Conservation (phyloP, 2,797 vertebrate species). For the Ambastaia sidthimunki region DNA sequence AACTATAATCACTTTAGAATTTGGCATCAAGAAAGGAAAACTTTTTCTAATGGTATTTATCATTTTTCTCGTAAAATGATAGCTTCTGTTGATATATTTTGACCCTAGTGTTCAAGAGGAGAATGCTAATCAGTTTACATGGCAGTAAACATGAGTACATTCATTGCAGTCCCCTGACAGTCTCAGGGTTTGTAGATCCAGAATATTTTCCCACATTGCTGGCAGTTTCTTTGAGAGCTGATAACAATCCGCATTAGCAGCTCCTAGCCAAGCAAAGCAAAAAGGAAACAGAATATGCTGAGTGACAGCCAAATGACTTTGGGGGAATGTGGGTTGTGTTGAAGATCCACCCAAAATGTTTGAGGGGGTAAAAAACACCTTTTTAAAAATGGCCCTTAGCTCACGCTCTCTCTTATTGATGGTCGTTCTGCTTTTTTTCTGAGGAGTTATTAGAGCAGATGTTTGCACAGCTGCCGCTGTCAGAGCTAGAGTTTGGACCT, state of each 20-base stretch:
- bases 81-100: not conserved
- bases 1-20: no score
- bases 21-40: no score
- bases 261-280: slow-evolving; percentile 70
- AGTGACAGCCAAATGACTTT: slow-evolving; percentile 62
- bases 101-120: not conserved
- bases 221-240: slow-evolving; percentile 66
- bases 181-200: slow-evolving; percentile 13
- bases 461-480: slow-evolving; percentile 78
- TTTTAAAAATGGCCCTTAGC: slow-evolving; percentile 48
- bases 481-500: slow-evolving; percentile 61
- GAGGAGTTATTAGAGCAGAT: slow-evolving; percentile 70
- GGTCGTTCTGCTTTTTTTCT: slow-evolving; percentile 62
- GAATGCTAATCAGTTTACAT: not conserved
- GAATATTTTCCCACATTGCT: slow-evolving; percentile 61
- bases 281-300: slow-evolving; percentile 51
- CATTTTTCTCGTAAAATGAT: not conserved
- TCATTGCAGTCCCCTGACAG: slow-evolving; percentile 41
- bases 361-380: slow-evolving; percentile 43
- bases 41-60: no score
- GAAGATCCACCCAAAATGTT: slow-evolving; percentile 62
- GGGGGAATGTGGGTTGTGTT: slow-evolving; percentile 59
- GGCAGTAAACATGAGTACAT: not conserved
- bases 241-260: slow-evolving; percentile 56
- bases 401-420: slow-evolving; percentile 63